phyloP scores from a whole-genome alignment of 2,888 invertebrate genomes.

The Acheta domesticus region DNA sequence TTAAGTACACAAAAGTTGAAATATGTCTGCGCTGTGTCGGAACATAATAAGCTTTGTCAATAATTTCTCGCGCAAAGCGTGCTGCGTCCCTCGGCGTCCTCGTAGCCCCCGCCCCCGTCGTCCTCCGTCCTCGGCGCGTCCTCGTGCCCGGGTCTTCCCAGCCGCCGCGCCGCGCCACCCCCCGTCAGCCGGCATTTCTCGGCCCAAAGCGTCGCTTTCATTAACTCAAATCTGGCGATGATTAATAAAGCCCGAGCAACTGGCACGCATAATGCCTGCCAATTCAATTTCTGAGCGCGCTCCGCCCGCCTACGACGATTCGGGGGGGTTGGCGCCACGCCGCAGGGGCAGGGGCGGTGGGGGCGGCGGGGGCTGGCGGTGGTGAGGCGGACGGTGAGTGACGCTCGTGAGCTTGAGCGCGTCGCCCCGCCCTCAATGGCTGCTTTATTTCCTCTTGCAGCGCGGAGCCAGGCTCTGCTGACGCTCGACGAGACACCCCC shows the following conservation, averaged over 20 bases:
- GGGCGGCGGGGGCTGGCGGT: neutral
- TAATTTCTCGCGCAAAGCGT: constrained; percentile 9
- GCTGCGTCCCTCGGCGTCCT: neutral
- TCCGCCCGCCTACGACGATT: neutral
- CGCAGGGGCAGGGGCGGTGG: neutral
- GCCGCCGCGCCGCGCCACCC: neutral
- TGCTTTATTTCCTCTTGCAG: too few species aligned
- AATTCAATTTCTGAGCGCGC: constrained; percentile 10
- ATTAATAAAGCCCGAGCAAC: constrained; percentile 18
- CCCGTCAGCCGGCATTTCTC: neutral
- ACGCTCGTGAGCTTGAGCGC: neutral
- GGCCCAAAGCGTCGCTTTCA: constrained; percentile 1
- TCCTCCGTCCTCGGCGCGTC: neutral
- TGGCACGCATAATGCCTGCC: constrained; percentile 8
- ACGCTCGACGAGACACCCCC: too few species aligned
- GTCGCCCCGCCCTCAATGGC: too few species aligned
- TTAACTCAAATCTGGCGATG: constrained; percentile 18
- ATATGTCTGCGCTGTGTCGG: constrained; percentile 3
- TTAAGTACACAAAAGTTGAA: constrained; percentile 18
- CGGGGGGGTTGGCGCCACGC: neutral
- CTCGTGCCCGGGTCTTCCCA: neutral
- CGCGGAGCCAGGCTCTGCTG: too few species aligned
- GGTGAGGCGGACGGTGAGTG: neutral
- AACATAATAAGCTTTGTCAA: constrained; percentile 7
- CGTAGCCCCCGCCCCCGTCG: neutral